Evolutionary conservation across 2,797 vertebrate genomes (phyloP).

Genomic region (Bradypodion ventrale): DNA sequence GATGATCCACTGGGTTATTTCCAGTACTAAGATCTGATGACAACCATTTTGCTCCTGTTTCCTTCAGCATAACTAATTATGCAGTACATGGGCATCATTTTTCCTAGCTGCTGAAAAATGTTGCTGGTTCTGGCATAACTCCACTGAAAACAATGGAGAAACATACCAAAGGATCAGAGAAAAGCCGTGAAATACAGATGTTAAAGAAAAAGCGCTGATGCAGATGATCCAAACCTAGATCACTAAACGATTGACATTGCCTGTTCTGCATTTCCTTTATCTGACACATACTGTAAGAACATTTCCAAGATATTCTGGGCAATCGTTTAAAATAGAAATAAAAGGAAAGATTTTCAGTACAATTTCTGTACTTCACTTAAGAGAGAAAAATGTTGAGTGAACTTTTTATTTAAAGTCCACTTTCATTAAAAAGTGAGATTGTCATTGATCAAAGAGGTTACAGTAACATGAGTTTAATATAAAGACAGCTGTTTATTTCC

Average conservation of each 20-base stretch:
- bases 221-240: background rate
- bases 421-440: background rate
- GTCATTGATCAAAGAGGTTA: too few species aligned
- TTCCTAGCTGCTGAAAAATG: constrained; percentile 11
- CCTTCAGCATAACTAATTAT: constrained; percentile 25
- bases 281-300: background rate
- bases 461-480: background rate
- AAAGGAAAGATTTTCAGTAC: constrained; percentile 3
- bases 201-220: constrained; percentile 2
- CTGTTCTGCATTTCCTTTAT: constrained; percentile 15
- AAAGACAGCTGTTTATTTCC: background rate
- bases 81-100: constrained; percentile 3
- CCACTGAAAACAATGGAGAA: constrained; percentile 21
- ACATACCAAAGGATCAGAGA: background rate
- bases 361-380: too few species aligned
- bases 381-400: too few species aligned
- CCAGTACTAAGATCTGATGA: constrained; percentile 18
- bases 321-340: constrained; percentile 1
- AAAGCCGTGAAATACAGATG: constrained; percentile 30
- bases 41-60: constrained; percentile 22
- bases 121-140: constrained; percentile 14
- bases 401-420: background rate
- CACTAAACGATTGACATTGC: background rate
- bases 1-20: constrained; percentile 7
- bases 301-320: background rate